Base-by-base conservation (phyloP, 2,113 vertebrate genomes). In the Corythaeola cristata region DNA sequence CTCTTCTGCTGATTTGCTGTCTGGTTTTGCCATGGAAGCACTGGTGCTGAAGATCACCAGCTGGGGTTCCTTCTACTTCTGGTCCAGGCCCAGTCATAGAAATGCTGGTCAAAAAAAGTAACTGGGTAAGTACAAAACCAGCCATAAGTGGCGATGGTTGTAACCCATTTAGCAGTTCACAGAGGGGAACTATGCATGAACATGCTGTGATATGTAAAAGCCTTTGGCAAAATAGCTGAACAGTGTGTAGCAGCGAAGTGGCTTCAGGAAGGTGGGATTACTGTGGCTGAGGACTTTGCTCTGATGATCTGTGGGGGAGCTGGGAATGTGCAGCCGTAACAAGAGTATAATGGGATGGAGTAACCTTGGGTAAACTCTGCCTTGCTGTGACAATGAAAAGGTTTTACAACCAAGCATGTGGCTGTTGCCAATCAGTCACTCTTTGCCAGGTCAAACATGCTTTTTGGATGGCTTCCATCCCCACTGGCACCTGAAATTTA, bases 401-500 rank as follows among this genome's bases (percentile, higher is more conserved):
- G 88, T 92, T 96, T 96, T 82, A 76, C 64, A 91, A 74, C 47
- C 55, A 86, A 82, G 63, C 80, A 44, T 62, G 55, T 92, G 77
- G 84, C 77, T 85, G 22, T 87, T 95, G 92, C 68, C 94, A 97
- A 37, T 91, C 93, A 80, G 90, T 92, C 58, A 69, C 60, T 95
- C 77, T 83, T 96, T 95, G 85, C 93, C 96, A 97, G 94, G 96
- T 96, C 95, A 97, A 90, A 80, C 85, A 86, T 76, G 94, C 63
- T 88, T 95, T 91, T 96, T 97, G 96, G 96, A 97, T 85, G 79
- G 69, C 77, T 96, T 97, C 97, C 96, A 97, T 95, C 63, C 74
- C 85, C 45, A 89, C 63, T 93, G 93, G 90, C 96, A 96, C 89
- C 93, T 97, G 94, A 83, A 96, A 96, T 96, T 94, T 96, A 96